phyloP scores from a whole-genome alignment of 2,888 invertebrate genomes.

The Drosophila subquinaria region DNA sequence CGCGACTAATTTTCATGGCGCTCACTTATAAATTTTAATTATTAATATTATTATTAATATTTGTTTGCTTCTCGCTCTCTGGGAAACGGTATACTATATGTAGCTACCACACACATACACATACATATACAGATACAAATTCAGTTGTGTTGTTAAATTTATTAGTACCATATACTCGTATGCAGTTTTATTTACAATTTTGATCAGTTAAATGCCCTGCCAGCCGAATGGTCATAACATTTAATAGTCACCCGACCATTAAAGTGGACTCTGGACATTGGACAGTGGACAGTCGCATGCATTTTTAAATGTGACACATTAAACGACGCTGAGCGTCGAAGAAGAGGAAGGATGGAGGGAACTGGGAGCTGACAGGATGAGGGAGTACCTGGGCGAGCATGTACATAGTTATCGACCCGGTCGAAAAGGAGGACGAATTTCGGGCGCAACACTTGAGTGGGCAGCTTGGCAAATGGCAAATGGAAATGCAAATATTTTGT shows the following conservation, averaged over 20 bases:
- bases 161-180: constrained; percentile 44
- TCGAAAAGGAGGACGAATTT: constrained; percentile 20
- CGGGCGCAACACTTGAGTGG: constrained; percentile 34
- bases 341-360: not conserved
- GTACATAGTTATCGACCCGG: constrained; percentile 46
- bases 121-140: constrained; percentile 24
- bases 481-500: constrained; percentile 72
- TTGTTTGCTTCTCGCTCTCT: constrained; percentile 18
- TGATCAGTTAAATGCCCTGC: constrained; percentile 65
- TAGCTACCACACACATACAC: constrained; percentile 9
- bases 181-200: constrained; percentile 71
- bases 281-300: constrained; percentile 52
- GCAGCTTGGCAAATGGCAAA: constrained; percentile 53
- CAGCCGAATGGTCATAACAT: constrained; percentile 44
- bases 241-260: constrained; percentile 60
- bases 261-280: constrained; percentile 31
- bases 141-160: constrained; percentile 57
- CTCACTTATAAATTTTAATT: constrained; percentile 65
- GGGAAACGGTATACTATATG: constrained; percentile 11
- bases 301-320: constrained; percentile 73
- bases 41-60: constrained; percentile 64
- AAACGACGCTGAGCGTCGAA: constrained; percentile 23
- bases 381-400: constrained; percentile 27
- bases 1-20: constrained; percentile 76
- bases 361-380: not conserved